Conservation (phyloP, 2,797 vertebrate species). For the Bothrops alternatus region DNA sequence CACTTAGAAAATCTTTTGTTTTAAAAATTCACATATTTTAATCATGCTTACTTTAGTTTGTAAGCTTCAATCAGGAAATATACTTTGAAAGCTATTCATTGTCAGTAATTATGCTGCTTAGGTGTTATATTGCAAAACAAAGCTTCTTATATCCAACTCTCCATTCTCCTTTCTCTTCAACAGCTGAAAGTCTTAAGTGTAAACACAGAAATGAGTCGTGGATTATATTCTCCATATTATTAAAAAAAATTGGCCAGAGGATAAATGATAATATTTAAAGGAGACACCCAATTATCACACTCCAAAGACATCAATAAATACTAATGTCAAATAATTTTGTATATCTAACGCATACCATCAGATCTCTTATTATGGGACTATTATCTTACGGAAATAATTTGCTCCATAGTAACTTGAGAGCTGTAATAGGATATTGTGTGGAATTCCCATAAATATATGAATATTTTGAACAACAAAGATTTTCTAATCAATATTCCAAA, state of each 20-base stretch:
- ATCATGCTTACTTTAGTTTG: neutral
- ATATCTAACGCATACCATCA: neutral
- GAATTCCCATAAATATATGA: neutral
- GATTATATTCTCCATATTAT: neutral
- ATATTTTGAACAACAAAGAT: neutral
- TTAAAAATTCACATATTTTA: neutral
- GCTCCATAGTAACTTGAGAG: conserved; percentile 26
- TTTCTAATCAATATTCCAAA: neutral
- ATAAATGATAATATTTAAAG: neutral
- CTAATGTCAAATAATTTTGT: conserved; percentile 32
- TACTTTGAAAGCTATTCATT: neutral
- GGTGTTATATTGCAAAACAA: neutral
- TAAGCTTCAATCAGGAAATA: neutral
- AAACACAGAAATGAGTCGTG: neutral
- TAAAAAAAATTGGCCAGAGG: too few relatives aligned
- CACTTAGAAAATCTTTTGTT: neutral
- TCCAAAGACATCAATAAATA: neutral
- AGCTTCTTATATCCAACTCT: neutral
- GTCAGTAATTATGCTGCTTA: neutral
- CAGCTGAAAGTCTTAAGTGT: neutral
- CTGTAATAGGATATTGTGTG: neutral
- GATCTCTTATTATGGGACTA: conserved; percentile 26
- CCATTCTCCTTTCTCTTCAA: neutral
- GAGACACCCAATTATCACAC: conserved; percentile 4
- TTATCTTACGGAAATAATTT: conserved; percentile 33